Evolutionary conservation across 2,113 vertebrate genomes (phyloP).

Genomic region (Tetraodon nigroviridis): DNA sequence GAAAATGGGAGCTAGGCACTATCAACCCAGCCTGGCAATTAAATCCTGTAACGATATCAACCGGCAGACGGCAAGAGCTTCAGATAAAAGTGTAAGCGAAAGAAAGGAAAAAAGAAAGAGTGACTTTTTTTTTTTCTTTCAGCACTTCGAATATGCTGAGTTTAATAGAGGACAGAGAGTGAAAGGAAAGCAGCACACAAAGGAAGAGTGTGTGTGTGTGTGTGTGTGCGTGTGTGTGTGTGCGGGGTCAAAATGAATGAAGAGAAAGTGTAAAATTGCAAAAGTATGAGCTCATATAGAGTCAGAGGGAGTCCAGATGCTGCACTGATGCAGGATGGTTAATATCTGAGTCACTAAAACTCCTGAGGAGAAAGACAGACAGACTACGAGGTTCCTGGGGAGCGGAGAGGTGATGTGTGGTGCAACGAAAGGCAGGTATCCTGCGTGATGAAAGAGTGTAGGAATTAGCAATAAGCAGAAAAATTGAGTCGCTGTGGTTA

Average conservation of each 20-base stretch:
- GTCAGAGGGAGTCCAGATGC: slow-evolving; percentile 3
- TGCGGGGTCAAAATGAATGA: slow-evolving; percentile 3
- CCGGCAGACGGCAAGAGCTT: slow-evolving; percentile 23
- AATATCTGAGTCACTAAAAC: too few species aligned
- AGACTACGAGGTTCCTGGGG: too few species aligned
- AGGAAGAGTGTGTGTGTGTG: neutral
- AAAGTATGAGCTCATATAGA: slow-evolving; percentile 2
- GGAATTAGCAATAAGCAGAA: neutral
- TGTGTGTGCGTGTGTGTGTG: neutral
- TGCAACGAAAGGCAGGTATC: neutral
- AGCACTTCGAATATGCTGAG: slow-evolving; percentile 12
- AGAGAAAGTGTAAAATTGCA: neutral
- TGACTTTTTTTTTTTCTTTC: slow-evolving; percentile 4
- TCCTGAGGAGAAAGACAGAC: too few species aligned
- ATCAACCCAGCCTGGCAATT: slow-evolving; percentile 63
- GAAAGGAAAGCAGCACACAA: neutral
- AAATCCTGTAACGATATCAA: slow-evolving; percentile 57
- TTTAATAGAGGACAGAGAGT: slow-evolving; percentile 23
- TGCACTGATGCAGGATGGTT: too few species aligned
- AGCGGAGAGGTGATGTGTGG: neutral
- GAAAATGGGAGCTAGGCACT: slow-evolving; percentile 43
- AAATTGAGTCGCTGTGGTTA: neutral
- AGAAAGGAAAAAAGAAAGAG: slow-evolving; percentile 20
- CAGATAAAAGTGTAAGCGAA: slow-evolving; percentile 36
- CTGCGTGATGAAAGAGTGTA: neutral